Percentiles rank a stretch among this genome's conserved stretches.
Evolutionary conservation across 2,888 invertebrate genomes (phyloP).

Genomic region (Mythimna loreyi): DNA sequence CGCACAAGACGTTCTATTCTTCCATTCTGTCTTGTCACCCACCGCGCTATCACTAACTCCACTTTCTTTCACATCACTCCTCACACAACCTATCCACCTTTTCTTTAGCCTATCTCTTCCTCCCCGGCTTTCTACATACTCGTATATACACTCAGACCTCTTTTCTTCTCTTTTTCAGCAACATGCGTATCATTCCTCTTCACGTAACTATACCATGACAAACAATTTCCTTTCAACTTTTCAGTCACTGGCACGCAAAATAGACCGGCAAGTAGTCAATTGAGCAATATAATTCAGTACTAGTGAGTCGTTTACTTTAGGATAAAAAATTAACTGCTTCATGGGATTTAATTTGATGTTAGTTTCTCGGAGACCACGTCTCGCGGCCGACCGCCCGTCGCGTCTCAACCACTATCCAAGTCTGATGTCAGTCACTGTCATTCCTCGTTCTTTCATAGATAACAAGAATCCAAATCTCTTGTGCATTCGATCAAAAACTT

Average conservation of each 20-base stretch:
- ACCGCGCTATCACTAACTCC: too few relatives aligned
- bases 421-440: slow-evolving; percentile 83
- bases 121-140: too few relatives aligned
- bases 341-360: slow-evolving; percentile 47
- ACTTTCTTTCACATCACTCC: too few relatives aligned
- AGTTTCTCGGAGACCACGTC: slow-evolving; percentile 44
- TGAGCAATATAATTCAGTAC: slow-evolving; percentile 19
- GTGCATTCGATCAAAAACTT: slow-evolving; percentile 63
- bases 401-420: slow-evolving; percentile 56
- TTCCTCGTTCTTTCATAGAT: slow-evolving; percentile 69
- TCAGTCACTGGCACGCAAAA: too few relatives aligned
- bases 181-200: too few relatives aligned
- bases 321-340: slow-evolving; percentile 24
- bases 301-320: slow-evolving; percentile 2
- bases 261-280: not conserved
- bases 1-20: not conserved
- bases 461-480: slow-evolving; percentile 72
- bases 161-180: too few relatives aligned
- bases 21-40: not conserved
- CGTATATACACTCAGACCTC: too few relatives aligned
- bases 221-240: too few relatives aligned
- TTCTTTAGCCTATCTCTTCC: too few relatives aligned
- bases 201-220: too few relatives aligned
- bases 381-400: slow-evolving; percentile 64
- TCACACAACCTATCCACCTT: too few relatives aligned